A percentile compares a stretch with the other conserved stretches of the same genome.
Conservation (phyloP, 1,140 invertebrate species). For the Tetranychus urticae region DNA sequence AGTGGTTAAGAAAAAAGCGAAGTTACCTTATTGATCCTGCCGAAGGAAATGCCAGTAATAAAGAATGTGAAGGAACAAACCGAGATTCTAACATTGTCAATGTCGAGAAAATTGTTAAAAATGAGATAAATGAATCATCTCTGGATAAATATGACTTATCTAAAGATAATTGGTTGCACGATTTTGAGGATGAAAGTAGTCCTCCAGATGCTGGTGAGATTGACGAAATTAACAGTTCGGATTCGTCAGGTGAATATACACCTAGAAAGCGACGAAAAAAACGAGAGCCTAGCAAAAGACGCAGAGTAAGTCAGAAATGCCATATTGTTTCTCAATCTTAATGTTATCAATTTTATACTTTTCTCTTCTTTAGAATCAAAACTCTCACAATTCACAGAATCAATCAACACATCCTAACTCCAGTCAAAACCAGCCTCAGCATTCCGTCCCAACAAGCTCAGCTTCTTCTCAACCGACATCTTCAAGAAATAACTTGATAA, state of each 20-base stretch:
- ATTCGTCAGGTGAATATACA: constrained; percentile 78
- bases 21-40: constrained; percentile 58
- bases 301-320: too few relatives aligned
- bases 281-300: constrained; percentile 4
- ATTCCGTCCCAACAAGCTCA: not conserved
- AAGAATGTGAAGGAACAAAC: not conserved
- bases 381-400: not conserved
- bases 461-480: not conserved
- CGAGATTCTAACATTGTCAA: not conserved
- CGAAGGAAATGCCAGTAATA: constrained; percentile 10
- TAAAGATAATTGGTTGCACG: constrained; percentile 18
- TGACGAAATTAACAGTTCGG: constrained; percentile 69
- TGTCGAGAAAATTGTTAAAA: not conserved
- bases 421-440: not conserved
- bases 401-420: not conserved
- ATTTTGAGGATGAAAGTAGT: constrained; percentile 29
- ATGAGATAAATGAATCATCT: not conserved
- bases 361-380: too few relatives aligned
- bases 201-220: constrained; percentile 45
- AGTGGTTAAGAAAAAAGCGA: constrained; percentile 80
- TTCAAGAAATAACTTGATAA: not conserved
- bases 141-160: constrained; percentile 19
- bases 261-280: constrained; percentile 40
- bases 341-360: too few relatives aligned
- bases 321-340: too few relatives aligned